phyloP scores from a whole-genome alignment of 2,113 vertebrate species.

The Bothrops jararaca region DNA sequence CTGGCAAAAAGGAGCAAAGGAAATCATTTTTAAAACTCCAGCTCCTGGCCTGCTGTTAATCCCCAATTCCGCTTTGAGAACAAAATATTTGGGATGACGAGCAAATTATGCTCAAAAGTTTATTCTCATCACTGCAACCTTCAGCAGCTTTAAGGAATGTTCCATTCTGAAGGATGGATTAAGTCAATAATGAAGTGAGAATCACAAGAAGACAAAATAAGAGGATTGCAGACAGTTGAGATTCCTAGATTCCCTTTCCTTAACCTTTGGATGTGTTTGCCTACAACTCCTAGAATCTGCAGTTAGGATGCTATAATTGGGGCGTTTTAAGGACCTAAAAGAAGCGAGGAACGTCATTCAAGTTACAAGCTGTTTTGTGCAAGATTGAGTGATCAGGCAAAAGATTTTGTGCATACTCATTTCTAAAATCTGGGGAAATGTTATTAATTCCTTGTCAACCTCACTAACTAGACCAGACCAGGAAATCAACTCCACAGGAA shows the following conservation, averaged over 20 bases:
- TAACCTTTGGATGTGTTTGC: neutral
- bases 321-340: conserved; percentile 57
- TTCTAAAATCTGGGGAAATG: neutral
- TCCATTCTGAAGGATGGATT: conserved; percentile 69
- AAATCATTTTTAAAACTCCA: conserved; percentile 60
- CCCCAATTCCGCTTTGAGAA: conserved; percentile 67
- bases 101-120: conserved; percentile 67
- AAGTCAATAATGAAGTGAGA: conserved; percentile 69
- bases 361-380: conserved; percentile 56
- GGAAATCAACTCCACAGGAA: neutral
- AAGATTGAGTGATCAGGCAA: conserved; percentile 41
- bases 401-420: neutral
- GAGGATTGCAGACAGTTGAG: conserved; percentile 73
- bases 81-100: conserved; percentile 66
- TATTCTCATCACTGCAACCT: conserved; percentile 64
- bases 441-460: neutral
- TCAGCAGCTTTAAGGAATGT: conserved; percentile 69
- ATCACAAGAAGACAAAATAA: conserved; percentile 79
- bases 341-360: conserved; percentile 56
- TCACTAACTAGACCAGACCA: neutral
- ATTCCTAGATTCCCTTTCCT: conserved; percentile 76
- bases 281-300: conserved; percentile 47
- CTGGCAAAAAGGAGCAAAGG: conserved; percentile 56
- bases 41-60: conserved; percentile 65
- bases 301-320: conserved; percentile 71